A percentile compares a stretch with the other conserved stretches of the same genome.
phyloP scores from a whole-genome alignment of 2,888 invertebrate species.

The Cynaeus angustus region DNA sequence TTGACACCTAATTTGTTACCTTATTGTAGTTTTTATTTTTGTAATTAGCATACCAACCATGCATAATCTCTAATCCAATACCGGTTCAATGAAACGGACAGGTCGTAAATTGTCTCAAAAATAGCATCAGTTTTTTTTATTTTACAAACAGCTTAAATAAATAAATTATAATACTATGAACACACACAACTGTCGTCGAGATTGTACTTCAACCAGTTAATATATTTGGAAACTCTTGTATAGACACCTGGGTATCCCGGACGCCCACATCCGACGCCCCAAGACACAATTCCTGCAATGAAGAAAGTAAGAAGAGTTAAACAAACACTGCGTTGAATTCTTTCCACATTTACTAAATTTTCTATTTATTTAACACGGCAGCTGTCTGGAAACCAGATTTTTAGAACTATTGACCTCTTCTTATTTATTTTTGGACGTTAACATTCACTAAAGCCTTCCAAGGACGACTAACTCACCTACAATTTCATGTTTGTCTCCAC shows the following conservation, averaged over 20 bases:
- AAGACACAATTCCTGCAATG: slow-evolving; percentile 84
- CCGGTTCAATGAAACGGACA: slow-evolving; percentile 26
- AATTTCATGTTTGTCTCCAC: slow-evolving; percentile 85
- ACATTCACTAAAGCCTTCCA: slow-evolving; percentile 4
- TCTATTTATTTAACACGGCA: slow-evolving; percentile 1
- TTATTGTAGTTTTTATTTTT: slow-evolving; percentile 27
- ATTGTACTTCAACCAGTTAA: slow-evolving; percentile 85
- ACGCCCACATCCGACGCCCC: slow-evolving; percentile 87
- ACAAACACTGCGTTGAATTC: background rate
- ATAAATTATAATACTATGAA: slow-evolving; percentile 25
- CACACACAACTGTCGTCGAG: slow-evolving; percentile 85
- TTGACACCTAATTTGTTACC: slow-evolving; percentile 27
- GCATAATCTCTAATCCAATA: slow-evolving; percentile 12
- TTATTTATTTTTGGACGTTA: slow-evolving; percentile 14
- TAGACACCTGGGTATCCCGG: slow-evolving; percentile 85
- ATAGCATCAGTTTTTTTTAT: background rate
- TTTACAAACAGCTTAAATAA: slow-evolving; percentile 1
- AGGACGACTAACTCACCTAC: slow-evolving; percentile 76
- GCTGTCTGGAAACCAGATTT: background rate
- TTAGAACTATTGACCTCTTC: slow-evolving; percentile 12
- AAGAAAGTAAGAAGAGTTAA: background rate
- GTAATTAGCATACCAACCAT: slow-evolving; percentile 21
- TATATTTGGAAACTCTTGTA: slow-evolving; percentile 80
- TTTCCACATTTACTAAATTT: background rate
- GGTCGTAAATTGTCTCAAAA: slow-evolving; percentile 1